Conservation (phyloP, 2,113 vertebrate species). For the Ginglymostoma cirratum region DNA sequence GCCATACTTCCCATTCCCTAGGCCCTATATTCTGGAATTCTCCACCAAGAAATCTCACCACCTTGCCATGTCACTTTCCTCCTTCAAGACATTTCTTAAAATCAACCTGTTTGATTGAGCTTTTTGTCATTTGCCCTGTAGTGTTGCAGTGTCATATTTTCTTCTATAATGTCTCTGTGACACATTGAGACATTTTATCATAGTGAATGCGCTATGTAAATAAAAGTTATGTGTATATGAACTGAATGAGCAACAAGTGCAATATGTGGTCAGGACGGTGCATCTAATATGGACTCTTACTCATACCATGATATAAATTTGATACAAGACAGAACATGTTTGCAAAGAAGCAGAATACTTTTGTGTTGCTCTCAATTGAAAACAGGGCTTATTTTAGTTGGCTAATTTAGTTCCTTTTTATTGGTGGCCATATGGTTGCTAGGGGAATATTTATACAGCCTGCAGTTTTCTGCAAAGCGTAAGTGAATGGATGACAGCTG, state of each 20-base stretch:
- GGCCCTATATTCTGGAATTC: neutral
- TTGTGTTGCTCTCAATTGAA: neutral
- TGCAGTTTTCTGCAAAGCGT: slow-evolving; percentile 1
- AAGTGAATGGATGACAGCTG: slow-evolving; percentile 18
- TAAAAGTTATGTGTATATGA: neutral
- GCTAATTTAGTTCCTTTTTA: slow-evolving; percentile 13
- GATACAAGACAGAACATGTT: neutral
- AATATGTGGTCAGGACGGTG: neutral
- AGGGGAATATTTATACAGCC: neutral
- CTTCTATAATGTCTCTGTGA: neutral
- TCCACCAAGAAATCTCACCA: neutral
- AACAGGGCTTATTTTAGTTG: neutral
- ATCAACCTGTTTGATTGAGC: neutral
- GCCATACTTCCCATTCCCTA: neutral
- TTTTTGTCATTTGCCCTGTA: neutral
- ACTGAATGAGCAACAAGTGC: neutral
- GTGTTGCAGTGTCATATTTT: neutral
- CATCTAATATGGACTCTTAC: neutral
- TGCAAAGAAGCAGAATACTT: slow-evolving; percentile 13
- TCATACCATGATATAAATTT: neutral
- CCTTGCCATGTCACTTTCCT: neutral
- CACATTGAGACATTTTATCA: neutral
- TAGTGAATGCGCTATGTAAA: neutral
- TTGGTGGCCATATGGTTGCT: slow-evolving; percentile 9
- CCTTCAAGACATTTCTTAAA: neutral